Evolutionary conservation across 2,888 invertebrate genomes (phyloP).

Genomic region (Philereme transversata): DNA sequence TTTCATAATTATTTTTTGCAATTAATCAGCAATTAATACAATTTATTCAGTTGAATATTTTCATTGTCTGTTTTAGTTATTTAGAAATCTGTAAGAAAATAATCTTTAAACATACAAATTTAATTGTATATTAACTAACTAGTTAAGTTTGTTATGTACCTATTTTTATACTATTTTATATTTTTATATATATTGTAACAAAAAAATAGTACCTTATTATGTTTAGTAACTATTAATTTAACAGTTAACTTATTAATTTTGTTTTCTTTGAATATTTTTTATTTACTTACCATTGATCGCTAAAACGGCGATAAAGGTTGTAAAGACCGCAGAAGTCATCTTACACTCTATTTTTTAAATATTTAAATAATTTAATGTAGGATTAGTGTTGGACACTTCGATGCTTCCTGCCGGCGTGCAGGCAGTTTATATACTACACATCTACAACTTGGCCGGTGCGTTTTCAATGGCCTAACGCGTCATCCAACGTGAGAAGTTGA

Average conservation of each 20-base stretch:
- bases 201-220: neutral
- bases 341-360: constrained; percentile 47
- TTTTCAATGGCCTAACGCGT: constrained; percentile 75
- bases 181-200: too few relatives aligned
- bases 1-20: too few relatives aligned
- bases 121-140: too few relatives aligned
- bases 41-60: too few relatives aligned
- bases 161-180: too few relatives aligned
- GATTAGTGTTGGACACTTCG: constrained; percentile 44
- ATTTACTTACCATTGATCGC: constrained; percentile 67
- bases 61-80: too few relatives aligned
- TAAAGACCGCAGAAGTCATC: constrained; percentile 55
- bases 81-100: too few relatives aligned
- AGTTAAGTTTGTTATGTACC: too few relatives aligned
- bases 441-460: constrained; percentile 62
- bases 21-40: too few relatives aligned
- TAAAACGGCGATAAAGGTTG: constrained; percentile 59
- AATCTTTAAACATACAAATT: too few relatives aligned
- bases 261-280: constrained; percentile 1
- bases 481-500: constrained; percentile 53
- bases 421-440: constrained; percentile 77
- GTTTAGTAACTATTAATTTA: constrained; percentile 1
- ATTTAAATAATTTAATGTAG: constrained; percentile 40
- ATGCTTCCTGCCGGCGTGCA: constrained; percentile 68
- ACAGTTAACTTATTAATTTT: neutral